A percentile compares a stretch with the other conserved stretches of the same genome.
These are phyloP conservation scores for Gymnobelideus leadbeateri DNA, from an alignment of 2,113 vertebrate genomes.

Conservation along the genomic window DNA sequence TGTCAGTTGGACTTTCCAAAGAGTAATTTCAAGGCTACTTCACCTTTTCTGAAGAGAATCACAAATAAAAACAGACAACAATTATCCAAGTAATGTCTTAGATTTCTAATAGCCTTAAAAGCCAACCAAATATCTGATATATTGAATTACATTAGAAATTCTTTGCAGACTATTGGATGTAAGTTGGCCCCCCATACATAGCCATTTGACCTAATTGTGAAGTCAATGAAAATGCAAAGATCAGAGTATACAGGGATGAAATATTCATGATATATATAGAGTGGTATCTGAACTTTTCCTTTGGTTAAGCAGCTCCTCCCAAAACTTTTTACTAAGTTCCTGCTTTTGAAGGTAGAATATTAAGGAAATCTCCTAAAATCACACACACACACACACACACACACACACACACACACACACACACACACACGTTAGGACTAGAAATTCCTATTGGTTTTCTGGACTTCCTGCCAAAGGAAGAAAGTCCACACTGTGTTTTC, in stretches of 20 bases:
- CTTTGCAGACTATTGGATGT: neutral
- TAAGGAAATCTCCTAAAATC: neutral
- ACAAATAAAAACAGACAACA: neutral
- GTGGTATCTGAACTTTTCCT: neutral
- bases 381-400: neutral
- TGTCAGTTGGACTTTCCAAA: neutral
- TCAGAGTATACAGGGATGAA: neutral
- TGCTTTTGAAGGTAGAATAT: neutral
- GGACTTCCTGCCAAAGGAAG: constrained; percentile 37
- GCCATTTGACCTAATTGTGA: neutral
- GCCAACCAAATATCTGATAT: neutral
- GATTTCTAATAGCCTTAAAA: neutral
- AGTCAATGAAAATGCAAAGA: neutral
- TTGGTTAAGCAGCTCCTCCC: neutral
- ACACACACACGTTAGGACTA: neutral
- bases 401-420: neutral
- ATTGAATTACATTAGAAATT: neutral
- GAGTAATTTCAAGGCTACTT: neutral
- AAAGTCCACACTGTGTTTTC: constrained; percentile 41
- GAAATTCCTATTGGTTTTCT: neutral
- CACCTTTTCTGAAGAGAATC: neutral
- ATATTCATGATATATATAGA: too few relatives aligned
- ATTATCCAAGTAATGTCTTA: neutral
- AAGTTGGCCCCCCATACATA: neutral
- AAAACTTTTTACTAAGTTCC: neutral